Conservation (phyloP, 2,888 invertebrate species). For the Drosophila birchii region DNA sequence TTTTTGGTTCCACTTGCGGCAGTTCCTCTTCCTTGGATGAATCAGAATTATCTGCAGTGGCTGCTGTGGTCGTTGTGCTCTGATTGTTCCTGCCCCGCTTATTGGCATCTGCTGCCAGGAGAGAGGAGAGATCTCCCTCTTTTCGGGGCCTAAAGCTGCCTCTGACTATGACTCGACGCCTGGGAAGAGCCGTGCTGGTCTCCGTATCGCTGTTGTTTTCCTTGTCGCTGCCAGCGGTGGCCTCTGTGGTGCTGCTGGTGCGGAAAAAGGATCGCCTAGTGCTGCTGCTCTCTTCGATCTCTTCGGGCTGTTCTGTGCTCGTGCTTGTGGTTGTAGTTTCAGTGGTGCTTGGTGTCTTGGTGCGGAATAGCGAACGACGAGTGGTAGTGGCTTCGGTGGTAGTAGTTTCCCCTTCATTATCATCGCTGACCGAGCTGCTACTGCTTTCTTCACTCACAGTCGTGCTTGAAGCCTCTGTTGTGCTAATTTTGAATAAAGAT, state of each 20-base stretch:
- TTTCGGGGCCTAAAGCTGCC: conserved; percentile 72
- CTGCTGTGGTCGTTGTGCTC: conserved; percentile 11
- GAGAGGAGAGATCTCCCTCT: conserved; percentile 71
- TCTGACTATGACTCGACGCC: conserved; percentile 55
- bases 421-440: conserved; percentile 9
- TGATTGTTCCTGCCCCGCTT: conserved; percentile 42
- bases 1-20: not conserved
- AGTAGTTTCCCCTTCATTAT: not conserved
- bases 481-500: conserved; percentile 11
- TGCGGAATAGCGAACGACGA: conserved; percentile 28
- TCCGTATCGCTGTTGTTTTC: conserved; percentile 16
- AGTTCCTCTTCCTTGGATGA: conserved; percentile 1
- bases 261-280: conserved; percentile 31
- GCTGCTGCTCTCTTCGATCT: conserved; percentile 26
- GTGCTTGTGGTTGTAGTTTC: conserved; percentile 8
- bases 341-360: conserved; percentile 15
- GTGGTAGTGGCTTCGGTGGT: conserved; percentile 6
- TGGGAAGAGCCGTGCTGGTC: conserved; percentile 36
- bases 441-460: not conserved
- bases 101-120: conserved; percentile 67
- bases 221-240: conserved; percentile 1
- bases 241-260: conserved; percentile 25
- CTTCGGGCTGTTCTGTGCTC: not conserved
- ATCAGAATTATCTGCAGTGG: not conserved
- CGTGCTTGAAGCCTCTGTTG: conserved; percentile 7